A percentile compares a stretch with the other conserved stretches of the same genome.
phyloP scores from a whole-genome alignment of 2,113 vertebrate genomes.

The Aspiorhynchus laticeps region DNA sequence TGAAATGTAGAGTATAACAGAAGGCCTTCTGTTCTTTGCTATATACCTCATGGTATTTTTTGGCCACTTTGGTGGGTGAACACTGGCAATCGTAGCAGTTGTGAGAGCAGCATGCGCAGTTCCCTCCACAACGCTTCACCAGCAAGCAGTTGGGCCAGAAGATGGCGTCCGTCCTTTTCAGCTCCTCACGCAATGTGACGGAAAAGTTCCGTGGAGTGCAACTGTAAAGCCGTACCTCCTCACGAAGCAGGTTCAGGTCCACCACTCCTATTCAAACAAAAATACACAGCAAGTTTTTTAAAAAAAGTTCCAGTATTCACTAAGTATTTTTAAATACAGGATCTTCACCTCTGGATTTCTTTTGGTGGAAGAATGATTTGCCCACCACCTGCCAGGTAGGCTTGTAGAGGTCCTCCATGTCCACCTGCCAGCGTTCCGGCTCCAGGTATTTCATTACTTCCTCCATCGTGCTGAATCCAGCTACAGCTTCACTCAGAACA shows the following conservation, averaged over 20 bases:
- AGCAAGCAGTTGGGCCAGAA: slow-evolving; percentile 97
- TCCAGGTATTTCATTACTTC: slow-evolving; percentile 97
- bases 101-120: slow-evolving; percentile 94
- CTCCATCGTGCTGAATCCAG: slow-evolving; percentile 88
- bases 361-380: slow-evolving; percentile 91
- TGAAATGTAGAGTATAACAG: not conserved
- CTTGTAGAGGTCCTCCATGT: slow-evolving; percentile 93
- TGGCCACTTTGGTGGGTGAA: slow-evolving; percentile 85
- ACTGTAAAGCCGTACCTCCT: slow-evolving; percentile 92
- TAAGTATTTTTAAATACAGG: not conserved
- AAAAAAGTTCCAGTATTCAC: slow-evolving; percentile 14
- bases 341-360: slow-evolving; percentile 88
- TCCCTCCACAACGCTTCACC: slow-evolving; percentile 95
- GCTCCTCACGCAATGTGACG: slow-evolving; percentile 90
- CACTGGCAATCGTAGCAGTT: slow-evolving; percentile 92
- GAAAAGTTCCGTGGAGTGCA: slow-evolving; percentile 97
- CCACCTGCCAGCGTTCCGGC: slow-evolving; percentile 93
- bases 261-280: slow-evolving; percentile 84
- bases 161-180: slow-evolving; percentile 91
- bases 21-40: not conserved
- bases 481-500: slow-evolving; percentile 82
- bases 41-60: slow-evolving; percentile 93
- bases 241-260: slow-evolving; percentile 91
- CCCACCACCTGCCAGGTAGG: slow-evolving; percentile 92
- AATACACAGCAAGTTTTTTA: slow-evolving; percentile 78